These are phyloP conservation scores for Gymnarchus niloticus DNA, from an alignment of 2,113 vertebrate species.

Conservation along the genomic window DNA sequence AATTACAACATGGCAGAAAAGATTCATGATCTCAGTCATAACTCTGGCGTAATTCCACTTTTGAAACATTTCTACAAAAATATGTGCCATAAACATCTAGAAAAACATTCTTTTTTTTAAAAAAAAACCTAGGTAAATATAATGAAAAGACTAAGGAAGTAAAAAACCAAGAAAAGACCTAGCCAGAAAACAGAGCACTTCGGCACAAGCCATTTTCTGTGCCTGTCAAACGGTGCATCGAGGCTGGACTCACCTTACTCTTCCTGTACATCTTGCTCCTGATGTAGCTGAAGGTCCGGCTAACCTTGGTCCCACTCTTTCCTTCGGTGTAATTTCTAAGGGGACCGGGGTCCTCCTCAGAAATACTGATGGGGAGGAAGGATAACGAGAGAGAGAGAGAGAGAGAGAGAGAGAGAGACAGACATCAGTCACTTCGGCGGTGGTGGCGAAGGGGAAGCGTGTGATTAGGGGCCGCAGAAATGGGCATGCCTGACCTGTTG, in stretches of 20 bases:
- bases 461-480: no score
- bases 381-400: not conserved
- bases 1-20: not conserved
- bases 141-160: not conserved
- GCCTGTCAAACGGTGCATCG: not conserved
- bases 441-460: no score
- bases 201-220: no score
- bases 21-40: not conserved
- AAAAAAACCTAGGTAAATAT: no score
- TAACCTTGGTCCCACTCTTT: conserved; percentile 80
- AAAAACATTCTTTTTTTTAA: no score
- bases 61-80: not conserved
- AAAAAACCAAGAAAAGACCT: not conserved
- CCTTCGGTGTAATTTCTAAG: conserved; percentile 64
- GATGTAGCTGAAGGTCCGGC: conserved; percentile 92
- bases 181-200: not conserved
- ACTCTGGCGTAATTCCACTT: not conserved
- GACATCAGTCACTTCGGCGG: not conserved
- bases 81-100: no score
- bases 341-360: conserved; percentile 73
- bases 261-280: conserved; percentile 93
- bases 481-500: conserved; percentile 71
- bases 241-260: conserved; percentile 65
- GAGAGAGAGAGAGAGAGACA: not conserved
- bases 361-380: conserved; percentile 62